A percentile compares a stretch with the other conserved stretches of the same genome.
These are phyloP conservation scores for Thalassoma bifasciatum DNA, from an alignment of 2,113 vertebrate genomes.

Conservation along the genomic window DNA sequence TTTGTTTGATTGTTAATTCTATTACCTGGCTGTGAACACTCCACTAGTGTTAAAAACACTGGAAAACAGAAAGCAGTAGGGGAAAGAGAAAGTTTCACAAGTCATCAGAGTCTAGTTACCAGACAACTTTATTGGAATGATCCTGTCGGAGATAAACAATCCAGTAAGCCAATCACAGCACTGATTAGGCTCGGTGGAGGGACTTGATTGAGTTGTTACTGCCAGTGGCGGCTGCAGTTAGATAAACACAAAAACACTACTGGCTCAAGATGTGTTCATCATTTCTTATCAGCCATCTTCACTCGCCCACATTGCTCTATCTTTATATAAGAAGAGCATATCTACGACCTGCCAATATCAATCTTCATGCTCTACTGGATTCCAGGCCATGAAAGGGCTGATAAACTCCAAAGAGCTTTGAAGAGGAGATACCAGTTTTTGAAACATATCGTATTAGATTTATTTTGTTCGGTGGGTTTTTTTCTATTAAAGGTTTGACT, in stretches of 20 bases:
- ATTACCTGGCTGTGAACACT: background rate
- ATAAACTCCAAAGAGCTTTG: constrained; percentile 27
- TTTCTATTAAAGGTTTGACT: constrained; percentile 18
- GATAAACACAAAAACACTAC: background rate
- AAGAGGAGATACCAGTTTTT: constrained; percentile 11
- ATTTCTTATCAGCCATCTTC: constrained; percentile 47
- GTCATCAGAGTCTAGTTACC: constrained; percentile 25
- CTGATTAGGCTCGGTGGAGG: constrained; percentile 44
- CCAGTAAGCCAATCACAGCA: constrained; percentile 37
- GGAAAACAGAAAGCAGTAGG: background rate
- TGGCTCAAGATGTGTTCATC: constrained; percentile 13
- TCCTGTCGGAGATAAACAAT: constrained; percentile 53
- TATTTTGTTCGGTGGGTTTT: constrained; percentile 8
- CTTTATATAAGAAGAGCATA: constrained; percentile 37
- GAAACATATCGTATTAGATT: constrained; percentile 17
- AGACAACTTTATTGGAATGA: constrained; percentile 34
- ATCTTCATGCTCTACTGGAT: constrained; percentile 29
- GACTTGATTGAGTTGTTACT: constrained; percentile 36
- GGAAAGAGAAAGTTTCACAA: constrained; percentile 28
- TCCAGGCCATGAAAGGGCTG: constrained; percentile 29
- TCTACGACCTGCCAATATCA: constrained; percentile 36
- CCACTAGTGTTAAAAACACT: background rate
- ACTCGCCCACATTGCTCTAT: constrained; percentile 46
- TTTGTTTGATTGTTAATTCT: background rate
- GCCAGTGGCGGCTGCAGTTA: constrained; percentile 34